Evolutionary conservation across 1,140 invertebrate species (phyloP).

Genomic region (Neotoxoptera formosana): DNA sequence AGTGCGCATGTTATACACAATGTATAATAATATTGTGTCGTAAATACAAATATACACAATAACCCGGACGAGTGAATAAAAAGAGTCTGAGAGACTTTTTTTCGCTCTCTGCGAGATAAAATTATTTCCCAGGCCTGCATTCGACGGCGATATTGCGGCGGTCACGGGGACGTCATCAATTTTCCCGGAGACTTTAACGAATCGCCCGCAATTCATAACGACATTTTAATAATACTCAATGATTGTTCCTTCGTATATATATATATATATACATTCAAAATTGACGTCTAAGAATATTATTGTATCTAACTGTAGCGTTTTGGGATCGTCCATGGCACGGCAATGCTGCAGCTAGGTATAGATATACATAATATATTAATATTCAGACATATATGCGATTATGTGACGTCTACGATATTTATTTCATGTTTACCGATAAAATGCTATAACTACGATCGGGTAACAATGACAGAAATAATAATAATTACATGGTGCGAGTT

Average conservation of each 20-base stretch:
- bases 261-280: neutral
- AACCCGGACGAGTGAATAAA: neutral
- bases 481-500: neutral
- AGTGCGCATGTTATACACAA: too few relatives aligned
- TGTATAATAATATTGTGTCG: neutral
- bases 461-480: neutral
- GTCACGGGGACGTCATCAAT: neutral
- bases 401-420: neutral
- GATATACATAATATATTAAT: too few relatives aligned
- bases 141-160: neutral
- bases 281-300: neutral
- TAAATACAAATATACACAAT: neutral
- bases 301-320: neutral
- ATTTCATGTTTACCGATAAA: neutral
- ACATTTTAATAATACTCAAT: neutral
- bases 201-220: constrained; percentile 23
- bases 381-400: too few relatives aligned
- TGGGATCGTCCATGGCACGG: neutral
- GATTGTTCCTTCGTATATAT: neutral
- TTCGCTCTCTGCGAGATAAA: neutral
- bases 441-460: neutral
- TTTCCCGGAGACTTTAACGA: constrained; percentile 48
- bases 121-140: neutral
- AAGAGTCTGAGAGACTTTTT: neutral
- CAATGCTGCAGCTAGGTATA: neutral